phyloP scores from a whole-genome alignment of 2,797 vertebrate species.

The Coilia nasus region DNA sequence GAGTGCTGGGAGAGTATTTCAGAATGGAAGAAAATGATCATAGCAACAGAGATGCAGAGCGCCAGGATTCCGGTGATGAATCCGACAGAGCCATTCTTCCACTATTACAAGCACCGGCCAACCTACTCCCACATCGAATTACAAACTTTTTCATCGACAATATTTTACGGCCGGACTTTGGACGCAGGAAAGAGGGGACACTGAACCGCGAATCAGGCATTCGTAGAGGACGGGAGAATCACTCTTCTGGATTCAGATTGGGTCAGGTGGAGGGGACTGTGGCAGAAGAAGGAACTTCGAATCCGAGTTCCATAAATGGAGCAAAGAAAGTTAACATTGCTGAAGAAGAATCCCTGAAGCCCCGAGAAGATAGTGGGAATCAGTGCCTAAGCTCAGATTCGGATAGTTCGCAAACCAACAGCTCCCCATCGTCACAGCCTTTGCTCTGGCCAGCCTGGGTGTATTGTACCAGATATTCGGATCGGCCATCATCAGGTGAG shows the following conservation, averaged over 20 bases:
- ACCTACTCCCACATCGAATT: constrained; percentile 82
- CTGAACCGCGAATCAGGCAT: constrained; percentile 62
- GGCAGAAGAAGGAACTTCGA: constrained; percentile 67
- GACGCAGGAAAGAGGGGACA: constrained; percentile 78
- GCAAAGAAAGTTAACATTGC: constrained; percentile 68
- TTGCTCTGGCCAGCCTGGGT: constrained; percentile 98
- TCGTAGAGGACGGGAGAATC: constrained; percentile 61
- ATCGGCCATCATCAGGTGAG: constrained; percentile 95
- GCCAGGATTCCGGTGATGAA: constrained; percentile 71
- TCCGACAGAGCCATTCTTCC: constrained; percentile 75
- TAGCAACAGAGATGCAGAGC: constrained; percentile 63
- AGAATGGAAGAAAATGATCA: constrained; percentile 85
- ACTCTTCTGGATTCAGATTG: constrained; percentile 53
- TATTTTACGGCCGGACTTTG: constrained; percentile 91
- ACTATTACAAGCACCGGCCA: constrained; percentile 75
- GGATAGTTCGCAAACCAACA: constrained; percentile 80
- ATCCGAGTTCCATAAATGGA: constrained; percentile 60
- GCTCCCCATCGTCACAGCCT: constrained; percentile 73
- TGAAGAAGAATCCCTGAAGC: constrained; percentile 69
- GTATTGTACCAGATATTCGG: constrained; percentile 96
- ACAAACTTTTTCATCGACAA: constrained; percentile 97
- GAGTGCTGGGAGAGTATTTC: constrained; percentile 51
- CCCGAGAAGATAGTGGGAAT: constrained; percentile 70
- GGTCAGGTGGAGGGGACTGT: constrained; percentile 58
- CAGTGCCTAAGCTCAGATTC: constrained; percentile 83